A percentile compares a stretch with the other conserved stretches of the same genome.
Conservation (phyloP, 2,113 vertebrate species). For the Hipposideros armiger region DNA sequence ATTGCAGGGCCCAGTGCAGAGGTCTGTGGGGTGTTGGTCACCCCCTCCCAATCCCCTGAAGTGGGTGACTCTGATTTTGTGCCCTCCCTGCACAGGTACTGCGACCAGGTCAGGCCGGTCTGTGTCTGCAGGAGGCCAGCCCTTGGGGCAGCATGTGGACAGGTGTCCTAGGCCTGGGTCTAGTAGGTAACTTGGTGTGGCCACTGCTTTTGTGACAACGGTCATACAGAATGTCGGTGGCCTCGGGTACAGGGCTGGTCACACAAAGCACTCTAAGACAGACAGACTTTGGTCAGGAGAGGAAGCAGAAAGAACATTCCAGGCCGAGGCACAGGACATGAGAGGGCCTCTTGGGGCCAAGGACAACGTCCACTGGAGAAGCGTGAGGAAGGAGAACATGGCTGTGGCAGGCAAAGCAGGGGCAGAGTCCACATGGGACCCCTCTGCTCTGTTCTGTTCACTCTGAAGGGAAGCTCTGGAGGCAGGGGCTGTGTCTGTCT, state of each 20-base stretch:
- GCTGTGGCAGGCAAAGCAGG: not conserved
- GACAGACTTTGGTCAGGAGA: not conserved
- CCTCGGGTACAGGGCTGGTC: not conserved
- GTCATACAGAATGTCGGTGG: not conserved
- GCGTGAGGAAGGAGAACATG: not conserved
- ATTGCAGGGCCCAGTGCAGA: rapidly evolving
- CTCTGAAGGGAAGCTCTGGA: not conserved
- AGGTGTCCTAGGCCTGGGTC: not conserved
- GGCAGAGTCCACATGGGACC: not conserved
- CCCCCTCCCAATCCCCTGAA: rapidly evolving
- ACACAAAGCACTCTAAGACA: not conserved
- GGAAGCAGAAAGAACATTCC: not conserved
- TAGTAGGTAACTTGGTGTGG: not conserved
- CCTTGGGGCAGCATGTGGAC: rapidly evolving
- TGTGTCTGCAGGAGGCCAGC: rapidly evolving
- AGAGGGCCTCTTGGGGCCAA: not conserved
- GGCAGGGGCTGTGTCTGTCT: not conserved
- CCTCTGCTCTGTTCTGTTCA: not conserved
- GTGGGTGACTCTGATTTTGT: rapidly evolving
- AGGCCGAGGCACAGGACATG: not conserved
- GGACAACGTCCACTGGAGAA: not conserved
- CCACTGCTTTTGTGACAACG: not conserved
- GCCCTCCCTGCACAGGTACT: rapidly evolving
- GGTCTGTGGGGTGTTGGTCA: not conserved
- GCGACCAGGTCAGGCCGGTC: rapidly evolving